These are phyloP conservation scores for Phasia obesa DNA, from an alignment of 2,888 invertebrate genomes.

Conservation along the genomic window DNA sequence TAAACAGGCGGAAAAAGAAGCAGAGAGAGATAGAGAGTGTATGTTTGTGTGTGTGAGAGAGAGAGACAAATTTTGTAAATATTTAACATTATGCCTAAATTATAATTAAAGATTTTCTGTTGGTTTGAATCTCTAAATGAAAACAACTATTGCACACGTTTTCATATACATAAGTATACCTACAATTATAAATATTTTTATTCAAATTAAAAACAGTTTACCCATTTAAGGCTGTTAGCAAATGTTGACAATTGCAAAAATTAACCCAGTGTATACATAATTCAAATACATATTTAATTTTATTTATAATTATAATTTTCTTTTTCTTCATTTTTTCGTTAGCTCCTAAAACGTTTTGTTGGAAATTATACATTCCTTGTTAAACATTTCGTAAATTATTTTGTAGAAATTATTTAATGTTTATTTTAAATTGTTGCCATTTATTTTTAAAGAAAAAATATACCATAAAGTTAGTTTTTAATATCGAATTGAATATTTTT, in stretches of 20 bases:
- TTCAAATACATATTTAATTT: conserved; percentile 1
- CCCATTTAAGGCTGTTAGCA: conserved; percentile 35
- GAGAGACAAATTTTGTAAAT: conserved; percentile 35
- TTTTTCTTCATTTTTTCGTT: not conserved
- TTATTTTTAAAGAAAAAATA: not conserved
- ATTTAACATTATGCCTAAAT: conserved; percentile 8
- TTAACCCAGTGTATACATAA: conserved; percentile 35
- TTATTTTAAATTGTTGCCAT: not conserved
- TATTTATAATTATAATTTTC: not conserved
- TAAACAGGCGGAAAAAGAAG: not conserved
- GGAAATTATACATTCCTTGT: conserved; percentile 15
- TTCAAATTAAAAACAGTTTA: conserved; percentile 22
- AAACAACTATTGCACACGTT: conserved; percentile 18
- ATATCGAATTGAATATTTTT: no score
- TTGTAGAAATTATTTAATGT: not conserved
- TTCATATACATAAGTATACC: not conserved
- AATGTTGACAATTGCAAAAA: conserved; percentile 35
- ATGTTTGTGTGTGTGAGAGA: no score
- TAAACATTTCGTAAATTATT: conserved; percentile 21
- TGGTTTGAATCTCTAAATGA: conserved; percentile 15
- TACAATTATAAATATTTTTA: conserved; percentile 11
- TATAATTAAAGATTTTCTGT: not conserved
- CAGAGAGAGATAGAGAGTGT: not conserved
- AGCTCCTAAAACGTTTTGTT: not conserved
- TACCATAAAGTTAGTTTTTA: not conserved